Conservation (phyloP, 2,888 invertebrate genomes). For the Drosophila atripex region DNA sequence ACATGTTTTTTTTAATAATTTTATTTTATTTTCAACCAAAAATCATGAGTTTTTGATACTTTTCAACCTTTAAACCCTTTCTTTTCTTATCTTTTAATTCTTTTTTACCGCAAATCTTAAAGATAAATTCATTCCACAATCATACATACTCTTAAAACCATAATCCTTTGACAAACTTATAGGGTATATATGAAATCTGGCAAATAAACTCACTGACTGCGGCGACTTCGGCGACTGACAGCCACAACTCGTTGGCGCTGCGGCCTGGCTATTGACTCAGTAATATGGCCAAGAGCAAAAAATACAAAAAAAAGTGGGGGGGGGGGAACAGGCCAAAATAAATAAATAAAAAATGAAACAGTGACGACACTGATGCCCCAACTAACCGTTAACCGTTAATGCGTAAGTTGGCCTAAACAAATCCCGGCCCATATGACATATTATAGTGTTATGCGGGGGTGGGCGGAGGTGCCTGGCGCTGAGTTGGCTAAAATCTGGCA, state of each 20-base stretch:
- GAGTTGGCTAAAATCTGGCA: conserved; percentile 14
- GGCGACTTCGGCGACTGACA: conserved; percentile 6
- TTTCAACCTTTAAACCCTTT: too few relatives aligned
- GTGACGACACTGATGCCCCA: conserved; percentile 36
- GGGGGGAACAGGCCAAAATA: not conserved
- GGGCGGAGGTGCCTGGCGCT: conserved; percentile 11
- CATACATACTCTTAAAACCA: too few relatives aligned
- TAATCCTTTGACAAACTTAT: not conserved
- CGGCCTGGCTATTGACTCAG: conserved; percentile 44
- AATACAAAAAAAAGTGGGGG: not conserved
- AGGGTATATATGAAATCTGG: conserved; percentile 15
- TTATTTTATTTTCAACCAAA: too few relatives aligned
- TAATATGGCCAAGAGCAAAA: conserved; percentile 24
- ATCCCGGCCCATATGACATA: not conserved
- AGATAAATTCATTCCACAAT: too few relatives aligned
- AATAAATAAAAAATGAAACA: conserved; percentile 10
- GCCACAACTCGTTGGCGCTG: conserved; percentile 29
- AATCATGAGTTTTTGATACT: too few relatives aligned
- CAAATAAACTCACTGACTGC: conserved; percentile 27
- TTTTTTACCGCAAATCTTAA: too few relatives aligned
- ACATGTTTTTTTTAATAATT: too few relatives aligned
- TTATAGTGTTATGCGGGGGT: conserved; percentile 34
- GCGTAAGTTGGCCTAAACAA: not conserved
- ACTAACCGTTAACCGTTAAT: too few relatives aligned
- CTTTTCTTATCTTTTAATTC: too few relatives aligned